A percentile compares a stretch with the other conserved stretches of the same genome.
Evolutionary conservation across 2,113 vertebrate genomes (phyloP).

Genomic region (Rhadina sibilatrix): DNA sequence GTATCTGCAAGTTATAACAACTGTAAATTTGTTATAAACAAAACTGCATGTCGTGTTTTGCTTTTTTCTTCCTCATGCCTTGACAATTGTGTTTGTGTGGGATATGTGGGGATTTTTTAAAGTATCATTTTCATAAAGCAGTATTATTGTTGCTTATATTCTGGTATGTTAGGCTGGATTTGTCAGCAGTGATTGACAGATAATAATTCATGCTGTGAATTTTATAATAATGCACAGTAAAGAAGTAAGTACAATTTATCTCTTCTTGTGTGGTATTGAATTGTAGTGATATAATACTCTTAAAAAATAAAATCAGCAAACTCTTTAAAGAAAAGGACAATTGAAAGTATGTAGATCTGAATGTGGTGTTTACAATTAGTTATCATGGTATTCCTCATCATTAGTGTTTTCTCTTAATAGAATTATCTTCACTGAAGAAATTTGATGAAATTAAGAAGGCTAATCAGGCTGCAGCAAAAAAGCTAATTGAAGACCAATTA

Average conservation of each 20-base stretch:
- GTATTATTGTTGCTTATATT: background rate
- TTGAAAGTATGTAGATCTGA: background rate
- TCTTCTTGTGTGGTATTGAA: background rate
- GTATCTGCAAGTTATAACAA: background rate
- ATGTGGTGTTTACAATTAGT: background rate
- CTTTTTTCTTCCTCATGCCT: background rate
- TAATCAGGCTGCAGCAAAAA: conserved; percentile 86
- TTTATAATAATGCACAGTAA: background rate
- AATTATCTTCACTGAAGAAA: conserved; percentile 77
- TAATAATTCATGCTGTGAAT: background rate
- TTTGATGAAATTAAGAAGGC: conserved; percentile 93
- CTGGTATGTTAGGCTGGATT: background rate
- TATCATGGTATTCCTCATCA: background rate
- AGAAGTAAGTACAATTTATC: background rate
- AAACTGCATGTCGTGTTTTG: fast-evolving
- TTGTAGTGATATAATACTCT: background rate
- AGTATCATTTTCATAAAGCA: background rate
- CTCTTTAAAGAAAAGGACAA: background rate
- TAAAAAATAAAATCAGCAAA: background rate
- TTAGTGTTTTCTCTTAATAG: conserved; percentile 59
- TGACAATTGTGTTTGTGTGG: background rate
- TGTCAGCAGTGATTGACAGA: background rate
- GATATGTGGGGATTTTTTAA: fast-evolving
- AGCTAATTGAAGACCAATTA: conserved; percentile 78
- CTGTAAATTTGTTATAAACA: background rate